Base-by-base conservation (phyloP, 2,113 vertebrate species). In the Proterorhinus semilunaris region DNA sequence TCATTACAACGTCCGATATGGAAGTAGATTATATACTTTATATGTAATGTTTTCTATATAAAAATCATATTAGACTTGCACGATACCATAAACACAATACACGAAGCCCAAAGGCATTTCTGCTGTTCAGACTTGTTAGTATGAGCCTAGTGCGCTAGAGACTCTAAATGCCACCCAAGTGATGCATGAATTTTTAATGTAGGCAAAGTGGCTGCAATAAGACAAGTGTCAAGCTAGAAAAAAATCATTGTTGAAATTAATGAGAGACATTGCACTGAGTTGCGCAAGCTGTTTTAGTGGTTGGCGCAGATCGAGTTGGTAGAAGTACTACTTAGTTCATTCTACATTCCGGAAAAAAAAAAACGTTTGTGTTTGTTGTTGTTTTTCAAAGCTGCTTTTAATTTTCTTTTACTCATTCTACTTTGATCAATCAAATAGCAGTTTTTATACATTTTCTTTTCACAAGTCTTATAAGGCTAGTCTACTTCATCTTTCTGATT, bases 61-160 rank as follows among this genome's bases (percentile, higher is more conserved):
- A 36, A 36, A 36, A 36, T 36, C 27, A 36, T 36, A 36, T 36
- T 36, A 36, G 27, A 36, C 27, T 36, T 36, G 1, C 27, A 36
- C 27, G 85, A 92, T 83, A 90, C 83, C 71, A 68, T 88, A 85
- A 90, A 90, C 85, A 90, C 87, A 86, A 84, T 81, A 70, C 80
- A 75, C 72, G 86, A 90, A 65, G 72, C 88, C 21, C 82, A 76
- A 82, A 74, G 83, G 87, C 83, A 3, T 69, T 68, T 77, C 76
- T 74, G 86, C 87, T 90, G 90, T 90, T 90, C 89, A 87, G 89
- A 89, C 88, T 90, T 84, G 91, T 89, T 91, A 90, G 83, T 84
- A 77, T 69, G 36, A 84, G 85, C 87, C 72, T 69, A 66, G 82
- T 82, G 69, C 83, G 71, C 86, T 75, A 76, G 82, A 89, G 87